Conservation (phyloP, 2,888 invertebrate genomes). For the Tholera decimalis region DNA sequence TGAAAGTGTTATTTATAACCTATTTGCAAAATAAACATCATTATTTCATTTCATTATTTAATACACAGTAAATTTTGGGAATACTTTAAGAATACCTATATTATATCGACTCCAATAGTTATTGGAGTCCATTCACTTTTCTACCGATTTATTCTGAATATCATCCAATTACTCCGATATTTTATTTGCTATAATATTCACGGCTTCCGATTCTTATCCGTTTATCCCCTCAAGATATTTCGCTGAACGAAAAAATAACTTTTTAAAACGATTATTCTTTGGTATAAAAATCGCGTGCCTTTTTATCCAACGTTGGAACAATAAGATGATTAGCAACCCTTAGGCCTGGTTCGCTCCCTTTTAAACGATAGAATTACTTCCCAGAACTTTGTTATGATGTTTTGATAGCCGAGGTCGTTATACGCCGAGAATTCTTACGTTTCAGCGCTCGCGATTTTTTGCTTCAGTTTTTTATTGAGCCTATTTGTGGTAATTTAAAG, state of each 20-base stretch:
- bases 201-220: constrained; percentile 46
- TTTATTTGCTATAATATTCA: constrained; percentile 52
- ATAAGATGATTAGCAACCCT: constrained; percentile 82
- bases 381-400: constrained; percentile 76
- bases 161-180: constrained; percentile 31
- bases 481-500: constrained; percentile 66
- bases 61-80: too few species aligned
- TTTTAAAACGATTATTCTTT: constrained; percentile 63
- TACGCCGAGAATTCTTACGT: constrained; percentile 67
- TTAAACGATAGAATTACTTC: constrained; percentile 77
- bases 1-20: too few species aligned
- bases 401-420: constrained; percentile 75
- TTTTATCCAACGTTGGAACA: constrained; percentile 74
- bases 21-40: too few species aligned
- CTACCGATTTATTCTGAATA: constrained; percentile 28
- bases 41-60: too few species aligned
- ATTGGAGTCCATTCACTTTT: constrained; percentile 38
- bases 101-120: constrained; percentile 21
- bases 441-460: constrained; percentile 62
- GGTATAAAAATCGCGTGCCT: constrained; percentile 71
- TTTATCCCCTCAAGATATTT: constrained; percentile 54
- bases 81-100: too few species aligned
- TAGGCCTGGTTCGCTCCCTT: constrained; percentile 72
- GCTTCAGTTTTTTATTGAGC: constrained; percentile 67
- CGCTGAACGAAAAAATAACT: constrained; percentile 42